Base-by-base conservation (phyloP, 2,888 invertebrate genomes). In the Sepioteuthis lessoniana region DNA sequence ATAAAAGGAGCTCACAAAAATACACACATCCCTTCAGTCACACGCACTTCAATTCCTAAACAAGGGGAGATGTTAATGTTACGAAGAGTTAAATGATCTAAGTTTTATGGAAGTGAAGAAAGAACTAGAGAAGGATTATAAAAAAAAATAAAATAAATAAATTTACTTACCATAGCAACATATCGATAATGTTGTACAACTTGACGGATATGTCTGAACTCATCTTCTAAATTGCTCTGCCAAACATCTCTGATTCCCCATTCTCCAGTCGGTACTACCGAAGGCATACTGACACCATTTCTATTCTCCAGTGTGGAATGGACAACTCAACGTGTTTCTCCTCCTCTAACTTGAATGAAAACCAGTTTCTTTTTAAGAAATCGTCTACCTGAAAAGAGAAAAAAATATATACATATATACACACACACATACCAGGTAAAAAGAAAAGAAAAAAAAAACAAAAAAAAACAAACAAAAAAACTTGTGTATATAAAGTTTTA, bases 201-300 rank as follows among this genome's bases (percentile, higher is more conserved):
- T 94, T 98, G 98, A 97, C 99, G 98, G 96, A 99, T 99, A 94
- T 98, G 98, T 96, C 98, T 98, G 97, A 99, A 99, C 97, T 99
- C 99, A 97, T 99, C 99, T 97, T 99, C 99, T 95, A 99, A 98
- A 97, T 99, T 99, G 97, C 98, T 98, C 96, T 98, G 98, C 99
- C 99, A 99, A 42, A 99, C 99, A 98, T 99, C 99, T 97, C 99
- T 98, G 96, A 99, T 99, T 94, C 99, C 99, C 97, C 98, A 99
- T 97, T 99, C 99, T 91, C 42, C 42, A 94, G 95, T 95, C 94
- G 96, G 95, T 94, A 96, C 96, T 95, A 96, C 95, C 91, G 96
- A 96, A 94, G 96, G 96, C 96, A 96, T 96, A 93, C 94, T 95
- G 93, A 94, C 95, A 95, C 94, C 96, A 96, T 96, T 91, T 91